Evolutionary conservation across 1,140 invertebrate genomes (phyloP), one percentile per base, ranked within the genome.

Genomic region (Theocolax elegans): DNA sequence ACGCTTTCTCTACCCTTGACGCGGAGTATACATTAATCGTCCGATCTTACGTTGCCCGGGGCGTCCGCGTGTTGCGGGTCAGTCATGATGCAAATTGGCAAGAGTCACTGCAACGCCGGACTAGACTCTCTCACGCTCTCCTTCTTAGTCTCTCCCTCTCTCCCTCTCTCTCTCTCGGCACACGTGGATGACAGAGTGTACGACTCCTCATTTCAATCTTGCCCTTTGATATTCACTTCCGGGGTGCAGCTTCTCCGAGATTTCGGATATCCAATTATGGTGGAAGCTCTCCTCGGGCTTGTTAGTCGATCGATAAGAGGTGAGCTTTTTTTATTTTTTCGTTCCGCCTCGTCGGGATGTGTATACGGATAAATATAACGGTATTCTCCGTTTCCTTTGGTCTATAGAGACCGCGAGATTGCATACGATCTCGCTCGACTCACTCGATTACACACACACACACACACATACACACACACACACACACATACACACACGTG

Each of bases 251-350:
- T n/a, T n/a, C n/a, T 76, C 66, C 67, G 75, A 69, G 75, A 75
- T 76, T 72, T 75, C 74, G 75, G 72, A 79, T 80, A 75, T 78
- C 73, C 70, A 59, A 72, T 77, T 56, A 67, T 49, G 44, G 66
- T 23, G 63, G n/a, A 35, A 23, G 49, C 49, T 56, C 64, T 60
- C 38, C 60, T 69, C 64, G 67, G 66, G 6, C 49, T 53, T 53
- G 49, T 53, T 53, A 53, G 25, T 13, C 25, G 12, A 15, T 4
- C 13, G 25, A 53, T 53, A 53, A 27, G 23, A 48, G 17, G 46
- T 19, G 21, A n/a, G n/a, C n/a, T n/a, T n/a, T n/a, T n/a, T n/a
- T n/a, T n/a, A n/a, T n/a, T n/a, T n/a, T n/a, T n/a, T n/a, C n/a
- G n/a, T n/a, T n/a, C n/a, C n/a, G n/a, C n/a, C n/a, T n/a, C n/a